phyloP scores from a whole-genome alignment of 2,888 invertebrate genomes.

The Scelioninae gen. 1 region DNA sequence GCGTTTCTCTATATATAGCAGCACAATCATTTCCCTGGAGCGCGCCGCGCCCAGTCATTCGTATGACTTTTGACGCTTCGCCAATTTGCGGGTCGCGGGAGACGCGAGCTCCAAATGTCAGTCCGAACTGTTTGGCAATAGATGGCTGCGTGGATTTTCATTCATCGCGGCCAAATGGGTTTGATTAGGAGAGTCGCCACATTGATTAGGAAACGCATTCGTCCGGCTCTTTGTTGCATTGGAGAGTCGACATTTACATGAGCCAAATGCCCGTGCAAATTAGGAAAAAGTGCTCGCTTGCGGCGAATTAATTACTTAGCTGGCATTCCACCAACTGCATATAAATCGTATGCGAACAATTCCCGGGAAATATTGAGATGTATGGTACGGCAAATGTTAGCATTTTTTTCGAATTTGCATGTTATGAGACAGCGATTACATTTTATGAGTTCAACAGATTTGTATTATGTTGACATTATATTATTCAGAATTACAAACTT shows the following conservation, averaged over 20 bases:
- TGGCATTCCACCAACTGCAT: constrained; percentile 49
- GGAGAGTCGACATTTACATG: constrained; percentile 29
- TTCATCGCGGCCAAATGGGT: constrained; percentile 47
- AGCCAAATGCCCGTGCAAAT: constrained; percentile 36
- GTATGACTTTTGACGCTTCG: constrained; percentile 65
- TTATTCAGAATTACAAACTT: too few relatives aligned
- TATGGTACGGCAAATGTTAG: constrained; percentile 7
- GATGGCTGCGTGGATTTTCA: constrained; percentile 39
- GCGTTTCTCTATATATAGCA: constrained; percentile 60
- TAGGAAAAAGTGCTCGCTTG: constrained; percentile 53
- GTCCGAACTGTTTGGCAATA: constrained; percentile 44
- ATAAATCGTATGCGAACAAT: constrained; percentile 34
- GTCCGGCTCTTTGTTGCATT: constrained; percentile 26
- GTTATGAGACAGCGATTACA: constrained; percentile 6
- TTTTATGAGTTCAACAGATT: neutral
- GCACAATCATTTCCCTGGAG: constrained; percentile 57
- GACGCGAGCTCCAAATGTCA: constrained; percentile 42
- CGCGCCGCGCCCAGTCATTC: constrained; percentile 42
- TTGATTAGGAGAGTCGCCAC: constrained; percentile 48
- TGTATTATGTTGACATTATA: too few relatives aligned
- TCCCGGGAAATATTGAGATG: constrained; percentile 46
- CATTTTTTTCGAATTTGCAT: neutral
- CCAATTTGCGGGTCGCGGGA: constrained; percentile 52
- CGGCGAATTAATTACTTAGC: constrained; percentile 61
- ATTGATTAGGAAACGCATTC: constrained; percentile 49